These are phyloP conservation scores for Neomorphus geoffroyi DNA, from an alignment of 2,797 vertebrate species.

Conservation along the genomic window DNA sequence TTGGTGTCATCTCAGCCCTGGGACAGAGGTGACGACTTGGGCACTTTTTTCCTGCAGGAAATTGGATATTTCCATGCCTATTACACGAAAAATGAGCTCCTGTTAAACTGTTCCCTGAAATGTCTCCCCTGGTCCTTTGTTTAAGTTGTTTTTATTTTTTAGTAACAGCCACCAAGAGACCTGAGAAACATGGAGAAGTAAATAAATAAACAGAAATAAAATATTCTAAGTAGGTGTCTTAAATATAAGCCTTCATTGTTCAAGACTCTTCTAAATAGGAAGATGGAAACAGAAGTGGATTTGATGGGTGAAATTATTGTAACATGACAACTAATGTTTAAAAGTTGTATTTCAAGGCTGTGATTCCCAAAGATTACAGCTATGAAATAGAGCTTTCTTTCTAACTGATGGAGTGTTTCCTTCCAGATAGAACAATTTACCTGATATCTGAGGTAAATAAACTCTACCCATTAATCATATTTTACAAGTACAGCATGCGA, in stretches of 20 bases:
- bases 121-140: slow-evolving; percentile 18
- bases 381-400: slow-evolving; percentile 27
- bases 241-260: slow-evolving; percentile 40
- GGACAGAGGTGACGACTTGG: not conserved
- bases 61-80: not conserved
- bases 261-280: slow-evolving; percentile 8
- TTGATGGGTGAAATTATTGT: slow-evolving; percentile 36
- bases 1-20: not conserved
- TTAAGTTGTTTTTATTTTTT: not conserved
- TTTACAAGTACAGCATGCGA: not conserved
- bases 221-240: not conserved
- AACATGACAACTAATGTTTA: slow-evolving; percentile 42
- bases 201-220: slow-evolving; percentile 30
- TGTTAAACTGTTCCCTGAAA: slow-evolving; percentile 35
- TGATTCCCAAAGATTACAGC: slow-evolving; percentile 40
- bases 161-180: slow-evolving; percentile 10
- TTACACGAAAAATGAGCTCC: slow-evolving; percentile 23
- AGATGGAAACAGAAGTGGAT: slow-evolving; percentile 7
- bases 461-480: slow-evolving; percentile 26
- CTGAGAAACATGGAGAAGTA: not conserved
- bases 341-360: slow-evolving; percentile 39
- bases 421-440: slow-evolving; percentile 40
- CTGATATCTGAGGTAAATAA: slow-evolving; percentile 54
- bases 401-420: slow-evolving; percentile 43
- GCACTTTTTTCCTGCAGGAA: not conserved